Evolutionary conservation across 2,888 invertebrate genomes (phyloP).

Genomic region (Platynereis dumerilii): DNA sequence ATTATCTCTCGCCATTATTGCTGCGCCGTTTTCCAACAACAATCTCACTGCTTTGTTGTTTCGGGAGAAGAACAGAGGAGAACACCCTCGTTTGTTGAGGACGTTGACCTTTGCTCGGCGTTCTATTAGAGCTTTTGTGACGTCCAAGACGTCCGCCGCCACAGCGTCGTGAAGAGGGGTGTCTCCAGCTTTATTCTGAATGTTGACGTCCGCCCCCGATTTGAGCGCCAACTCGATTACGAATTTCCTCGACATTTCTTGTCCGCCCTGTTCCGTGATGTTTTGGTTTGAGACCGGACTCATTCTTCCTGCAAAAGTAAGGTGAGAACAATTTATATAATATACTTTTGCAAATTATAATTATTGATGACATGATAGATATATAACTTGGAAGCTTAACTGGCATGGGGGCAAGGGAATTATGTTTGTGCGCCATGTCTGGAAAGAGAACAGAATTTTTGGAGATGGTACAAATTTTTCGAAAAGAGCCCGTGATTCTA

Average conservation of each 20-base stretch:
- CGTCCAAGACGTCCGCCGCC: not conserved
- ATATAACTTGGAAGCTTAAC: no score
- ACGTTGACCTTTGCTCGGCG: not conserved
- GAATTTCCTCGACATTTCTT: not conserved
- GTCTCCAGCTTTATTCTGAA: not conserved
- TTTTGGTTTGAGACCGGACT: no score
- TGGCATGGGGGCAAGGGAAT: no score
- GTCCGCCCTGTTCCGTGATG: no score
- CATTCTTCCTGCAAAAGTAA: no score
- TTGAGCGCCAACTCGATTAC: not conserved
- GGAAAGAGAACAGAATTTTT: no score
- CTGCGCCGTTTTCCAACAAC: slow-evolving; percentile 4
- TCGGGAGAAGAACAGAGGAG: not conserved
- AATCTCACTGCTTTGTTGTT: not conserved
- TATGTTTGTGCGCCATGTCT: no score
- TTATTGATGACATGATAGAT: no score
- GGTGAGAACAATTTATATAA: no score
- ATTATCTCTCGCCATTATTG: not conserved
- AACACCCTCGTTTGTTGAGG: not conserved
- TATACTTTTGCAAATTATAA: no score
- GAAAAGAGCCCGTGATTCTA: no score
- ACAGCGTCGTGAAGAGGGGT: not conserved
- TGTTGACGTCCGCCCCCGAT: not conserved
- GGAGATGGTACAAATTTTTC: no score
- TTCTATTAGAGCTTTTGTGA: not conserved